phyloP scores from a whole-genome alignment of 1,140 invertebrate genomes.

The Drosophila paulistorum region DNA sequence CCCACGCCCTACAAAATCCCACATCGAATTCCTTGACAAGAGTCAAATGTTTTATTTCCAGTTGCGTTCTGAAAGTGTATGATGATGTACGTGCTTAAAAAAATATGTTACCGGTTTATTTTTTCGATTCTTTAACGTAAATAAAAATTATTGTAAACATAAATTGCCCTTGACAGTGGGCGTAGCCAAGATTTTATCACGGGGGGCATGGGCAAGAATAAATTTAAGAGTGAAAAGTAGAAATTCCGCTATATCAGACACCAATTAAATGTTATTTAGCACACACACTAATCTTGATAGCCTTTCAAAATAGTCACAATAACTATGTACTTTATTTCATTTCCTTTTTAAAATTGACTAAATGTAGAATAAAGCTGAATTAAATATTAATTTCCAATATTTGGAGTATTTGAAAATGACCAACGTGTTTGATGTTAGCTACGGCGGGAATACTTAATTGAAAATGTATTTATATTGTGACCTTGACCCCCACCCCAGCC shows the following conservation, averaged over 20 bases:
- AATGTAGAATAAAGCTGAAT: not conserved
- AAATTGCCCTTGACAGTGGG: not conserved
- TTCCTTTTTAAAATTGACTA: not conserved
- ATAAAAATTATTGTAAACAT: slow-evolving; percentile 41
- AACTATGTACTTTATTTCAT: not conserved
- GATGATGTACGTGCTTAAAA: slow-evolving; percentile 2
- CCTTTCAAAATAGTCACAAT: slow-evolving; percentile 3
- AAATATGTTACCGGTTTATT: slow-evolving; percentile 5
- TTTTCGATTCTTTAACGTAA: slow-evolving; percentile 9
- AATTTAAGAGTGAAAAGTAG: not conserved
- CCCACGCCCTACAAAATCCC: not conserved
- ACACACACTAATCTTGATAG: not conserved
- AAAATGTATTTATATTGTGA: not conserved
- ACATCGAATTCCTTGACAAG: not conserved
- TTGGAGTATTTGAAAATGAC: not conserved
- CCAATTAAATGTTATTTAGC: not conserved
- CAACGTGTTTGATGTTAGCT: not conserved
- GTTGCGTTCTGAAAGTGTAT: not conserved
- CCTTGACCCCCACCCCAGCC: slow-evolving; percentile 16
- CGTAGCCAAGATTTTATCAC: slow-evolving; percentile 4
- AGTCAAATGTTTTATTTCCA: not conserved
- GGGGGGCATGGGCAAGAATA: not conserved
- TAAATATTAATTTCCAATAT: not conserved
- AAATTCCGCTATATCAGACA: not conserved
- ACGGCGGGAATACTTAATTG: not conserved